phyloP scores from a whole-genome alignment of 2,888 invertebrate species.

The Thumatha senex region DNA sequence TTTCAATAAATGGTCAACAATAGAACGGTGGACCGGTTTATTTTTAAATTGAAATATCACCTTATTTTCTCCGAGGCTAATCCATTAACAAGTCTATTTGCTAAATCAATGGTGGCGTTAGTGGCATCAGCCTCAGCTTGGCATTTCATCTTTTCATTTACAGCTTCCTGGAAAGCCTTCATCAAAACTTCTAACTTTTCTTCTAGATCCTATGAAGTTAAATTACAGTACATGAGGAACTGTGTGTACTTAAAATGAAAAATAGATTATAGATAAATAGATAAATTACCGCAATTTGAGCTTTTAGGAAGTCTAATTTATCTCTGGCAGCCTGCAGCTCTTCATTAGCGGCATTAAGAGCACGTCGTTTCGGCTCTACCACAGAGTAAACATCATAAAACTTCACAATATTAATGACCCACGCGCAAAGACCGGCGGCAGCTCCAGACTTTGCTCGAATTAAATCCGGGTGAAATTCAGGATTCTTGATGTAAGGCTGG shows the following conservation, averaged over 20 bases:
- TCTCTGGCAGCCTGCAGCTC: slow-evolving; percentile 92
- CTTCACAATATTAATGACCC: slow-evolving; percentile 96
- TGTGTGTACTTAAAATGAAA: background rate
- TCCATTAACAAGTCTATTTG: slow-evolving; percentile 95
- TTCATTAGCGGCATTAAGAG: slow-evolving; percentile 92
- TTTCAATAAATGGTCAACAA: background rate
- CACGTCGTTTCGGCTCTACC: slow-evolving; percentile 95
- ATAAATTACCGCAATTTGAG: slow-evolving; percentile 83
- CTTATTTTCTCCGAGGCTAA: slow-evolving; percentile 93
- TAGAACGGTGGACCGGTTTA: background rate
- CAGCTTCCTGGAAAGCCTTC: slow-evolving; percentile 93
- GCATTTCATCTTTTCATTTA: slow-evolving; percentile 93
- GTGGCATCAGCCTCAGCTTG: slow-evolving; percentile 97
- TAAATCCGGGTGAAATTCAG: slow-evolving; percentile 93
- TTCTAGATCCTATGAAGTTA: slow-evolving; percentile 85
- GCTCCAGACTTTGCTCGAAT: slow-evolving; percentile 94
- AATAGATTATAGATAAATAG: background rate
- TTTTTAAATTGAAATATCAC: slow-evolving; percentile 30
- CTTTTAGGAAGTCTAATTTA: slow-evolving; percentile 89
- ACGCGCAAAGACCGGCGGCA: slow-evolving; percentile 95
- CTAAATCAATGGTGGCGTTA: slow-evolving; percentile 93
- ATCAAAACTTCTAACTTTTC: slow-evolving; percentile 89
- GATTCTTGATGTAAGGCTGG: slow-evolving; percentile 84
- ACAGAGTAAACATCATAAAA: slow-evolving; percentile 96
- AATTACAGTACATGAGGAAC: no score